These are phyloP conservation scores for Botrylloides violaceus DNA, from an alignment of 23 tunicate genomes.

Conservation along the genomic window DNA sequence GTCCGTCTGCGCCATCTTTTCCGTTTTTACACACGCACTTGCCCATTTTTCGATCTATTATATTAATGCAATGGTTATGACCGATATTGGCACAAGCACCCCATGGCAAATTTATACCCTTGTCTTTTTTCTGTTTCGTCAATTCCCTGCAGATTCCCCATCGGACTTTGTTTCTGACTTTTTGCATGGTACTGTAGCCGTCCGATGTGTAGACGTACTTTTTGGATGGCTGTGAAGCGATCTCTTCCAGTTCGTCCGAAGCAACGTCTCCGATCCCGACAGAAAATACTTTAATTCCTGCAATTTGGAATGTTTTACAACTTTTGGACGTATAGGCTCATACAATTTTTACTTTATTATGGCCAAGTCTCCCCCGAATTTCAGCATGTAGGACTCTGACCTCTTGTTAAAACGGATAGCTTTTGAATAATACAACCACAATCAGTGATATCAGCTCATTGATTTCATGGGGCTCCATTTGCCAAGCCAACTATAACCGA, in stretches of 20 bases:
- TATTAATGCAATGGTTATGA: not conserved
- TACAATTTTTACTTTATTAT: too few relatives aligned
- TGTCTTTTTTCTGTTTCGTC: conserved; percentile 15
- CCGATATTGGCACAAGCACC: not conserved
- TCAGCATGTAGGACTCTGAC: too few relatives aligned
- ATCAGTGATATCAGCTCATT: too few relatives aligned
- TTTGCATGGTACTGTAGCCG: conserved; percentile 26
- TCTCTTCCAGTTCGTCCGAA: conserved; percentile 10
- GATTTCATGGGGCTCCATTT: too few relatives aligned
- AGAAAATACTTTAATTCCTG: conserved; percentile 35
- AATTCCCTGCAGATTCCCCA: conserved; percentile 74
- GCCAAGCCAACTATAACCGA: too few relatives aligned
- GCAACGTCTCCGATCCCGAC: conserved; percentile 45
- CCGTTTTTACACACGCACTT: conserved; percentile 26
- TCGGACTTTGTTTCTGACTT: conserved; percentile 49
- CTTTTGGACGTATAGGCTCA: too few relatives aligned
- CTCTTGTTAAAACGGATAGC: too few relatives aligned
- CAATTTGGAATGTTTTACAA: too few relatives aligned
- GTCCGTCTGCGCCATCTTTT: conserved; percentile 25
- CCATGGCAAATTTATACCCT: not conserved
- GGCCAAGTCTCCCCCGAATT: too few relatives aligned
- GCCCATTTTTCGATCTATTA: not conserved
- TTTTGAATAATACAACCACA: too few relatives aligned
- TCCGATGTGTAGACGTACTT: conserved; percentile 32
- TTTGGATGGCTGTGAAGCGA: conserved; percentile 47